Conservation (phyloP, 2,113 vertebrate species). For the Mustela nigripes region DNA sequence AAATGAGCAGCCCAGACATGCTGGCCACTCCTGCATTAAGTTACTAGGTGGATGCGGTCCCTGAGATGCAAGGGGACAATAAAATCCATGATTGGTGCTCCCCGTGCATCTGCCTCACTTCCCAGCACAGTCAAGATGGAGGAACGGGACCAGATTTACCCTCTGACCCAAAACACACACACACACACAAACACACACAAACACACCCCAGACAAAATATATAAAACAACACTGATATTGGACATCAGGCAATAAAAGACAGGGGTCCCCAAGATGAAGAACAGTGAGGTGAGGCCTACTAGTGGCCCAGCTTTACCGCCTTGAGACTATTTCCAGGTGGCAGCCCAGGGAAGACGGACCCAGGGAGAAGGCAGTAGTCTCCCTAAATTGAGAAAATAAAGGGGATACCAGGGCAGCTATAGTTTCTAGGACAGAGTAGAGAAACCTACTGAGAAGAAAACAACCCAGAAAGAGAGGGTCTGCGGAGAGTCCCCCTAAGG, state of each 20-base stretch:
- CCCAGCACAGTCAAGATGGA: background rate
- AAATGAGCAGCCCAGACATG: background rate
- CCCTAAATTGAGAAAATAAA: background rate
- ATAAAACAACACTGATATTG: background rate
- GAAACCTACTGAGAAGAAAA: background rate
- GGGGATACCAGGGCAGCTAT: background rate
- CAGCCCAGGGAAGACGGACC: background rate
- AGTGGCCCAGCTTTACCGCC: background rate
- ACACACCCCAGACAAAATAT: background rate
- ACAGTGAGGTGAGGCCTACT: background rate
- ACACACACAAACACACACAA: too few species aligned
- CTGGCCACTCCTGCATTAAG: background rate
- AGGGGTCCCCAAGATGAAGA: background rate
- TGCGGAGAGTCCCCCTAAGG: background rate
- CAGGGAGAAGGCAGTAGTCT: background rate
- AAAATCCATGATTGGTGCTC: background rate
- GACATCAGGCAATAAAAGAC: background rate
- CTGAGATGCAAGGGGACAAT: background rate
- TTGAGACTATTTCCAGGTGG: conserved; percentile 2
- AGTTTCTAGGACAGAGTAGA: background rate
- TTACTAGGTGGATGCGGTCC: background rate
- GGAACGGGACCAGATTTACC: background rate
- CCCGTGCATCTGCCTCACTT: background rate
- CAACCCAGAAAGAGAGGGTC: background rate
- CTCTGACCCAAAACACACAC: background rate